These are phyloP conservation scores for Notechis scutatus DNA, from an alignment of 2,113 vertebrate species.

Conservation along the genomic window DNA sequence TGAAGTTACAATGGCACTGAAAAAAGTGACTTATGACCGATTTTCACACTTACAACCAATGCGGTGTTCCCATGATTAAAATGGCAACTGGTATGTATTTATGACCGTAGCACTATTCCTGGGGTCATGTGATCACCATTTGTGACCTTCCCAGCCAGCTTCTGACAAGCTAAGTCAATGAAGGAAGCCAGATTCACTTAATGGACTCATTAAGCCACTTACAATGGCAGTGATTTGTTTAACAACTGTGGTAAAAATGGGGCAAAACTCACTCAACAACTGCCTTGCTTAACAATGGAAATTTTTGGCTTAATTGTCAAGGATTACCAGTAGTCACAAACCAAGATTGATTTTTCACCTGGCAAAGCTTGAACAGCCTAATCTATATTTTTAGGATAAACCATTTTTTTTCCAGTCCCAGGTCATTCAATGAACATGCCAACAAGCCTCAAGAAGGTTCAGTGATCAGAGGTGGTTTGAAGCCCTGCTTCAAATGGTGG, in stretches of 20 bases:
- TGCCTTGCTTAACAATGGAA: too few relatives aligned
- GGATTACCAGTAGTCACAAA: background rate
- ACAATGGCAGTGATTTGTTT: too few relatives aligned
- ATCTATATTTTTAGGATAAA: background rate
- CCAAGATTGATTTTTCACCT: background rate
- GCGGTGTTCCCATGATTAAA: background rate
- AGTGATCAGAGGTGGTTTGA: background rate
- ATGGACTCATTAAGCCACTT: too few relatives aligned
- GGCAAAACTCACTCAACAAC: too few relatives aligned
- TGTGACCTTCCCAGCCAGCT: too few relatives aligned
- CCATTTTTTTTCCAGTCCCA: background rate
- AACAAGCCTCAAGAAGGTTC: background rate
- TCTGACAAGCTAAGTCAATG: too few relatives aligned
- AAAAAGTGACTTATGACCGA: background rate
- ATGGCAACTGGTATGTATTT: background rate
- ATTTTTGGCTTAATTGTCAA: too few relatives aligned
- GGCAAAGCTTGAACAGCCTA: background rate
- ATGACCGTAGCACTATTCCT: background rate
- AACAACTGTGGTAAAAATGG: too few relatives aligned
- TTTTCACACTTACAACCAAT: background rate
- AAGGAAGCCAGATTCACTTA: too few relatives aligned
- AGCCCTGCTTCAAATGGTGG: background rate
- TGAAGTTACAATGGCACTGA: background rate
- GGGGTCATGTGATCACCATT: too few relatives aligned
- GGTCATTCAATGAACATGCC: background rate